Evolutionary conservation across 2,797 vertebrate genomes (phyloP), one percentile per base, ranked within the genome.

Genomic region (Onychomys arenicola): DNA sequence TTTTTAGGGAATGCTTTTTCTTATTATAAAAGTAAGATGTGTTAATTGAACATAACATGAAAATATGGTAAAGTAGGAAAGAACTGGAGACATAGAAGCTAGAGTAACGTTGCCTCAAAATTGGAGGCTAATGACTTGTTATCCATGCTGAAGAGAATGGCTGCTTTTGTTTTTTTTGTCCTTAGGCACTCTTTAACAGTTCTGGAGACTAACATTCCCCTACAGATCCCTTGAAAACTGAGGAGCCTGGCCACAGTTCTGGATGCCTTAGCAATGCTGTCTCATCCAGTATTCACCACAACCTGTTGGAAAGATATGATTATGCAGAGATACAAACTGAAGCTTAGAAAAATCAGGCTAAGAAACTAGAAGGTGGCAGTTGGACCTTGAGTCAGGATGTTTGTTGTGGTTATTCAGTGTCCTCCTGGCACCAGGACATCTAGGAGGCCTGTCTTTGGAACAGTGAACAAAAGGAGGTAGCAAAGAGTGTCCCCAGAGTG

Each of bases 321-420:
- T 90, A 84, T 84, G 59, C 52, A 73, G 75, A 32, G 87, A 69
- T 71, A 59, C 85, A 80, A 92, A 65, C 83, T 52, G 67, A 93
- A 34, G 78, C 93, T 78, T 43, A 52, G 94, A 55, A 46, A 81
- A 82, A 25, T 73, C 73, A 73, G 71, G 32, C 55, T 32, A 49
- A 84, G 57, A 94, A 83, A 73, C 85, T 25, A n/a, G 34, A 37
- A 76, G 52, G 76, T 77, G 13, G 5, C 6, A 21, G 7, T 14
- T 78, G 87, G 73, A 14, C 75, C 88, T 86, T 89, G 75, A 80
- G 52, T 67, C 57, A 1, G 9, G 7, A 43, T 71, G 49, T 89
- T 52, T 75, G 55, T 83, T 80, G 81, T 49, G 32, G 55, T 65
- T 65, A 83, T 25, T 23, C 43, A 5, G 61, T 87, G 82, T 73